Evolutionary conservation across 64 coral and sea anemone species (phyloP).

Genomic region (Montipora cactus): DNA sequence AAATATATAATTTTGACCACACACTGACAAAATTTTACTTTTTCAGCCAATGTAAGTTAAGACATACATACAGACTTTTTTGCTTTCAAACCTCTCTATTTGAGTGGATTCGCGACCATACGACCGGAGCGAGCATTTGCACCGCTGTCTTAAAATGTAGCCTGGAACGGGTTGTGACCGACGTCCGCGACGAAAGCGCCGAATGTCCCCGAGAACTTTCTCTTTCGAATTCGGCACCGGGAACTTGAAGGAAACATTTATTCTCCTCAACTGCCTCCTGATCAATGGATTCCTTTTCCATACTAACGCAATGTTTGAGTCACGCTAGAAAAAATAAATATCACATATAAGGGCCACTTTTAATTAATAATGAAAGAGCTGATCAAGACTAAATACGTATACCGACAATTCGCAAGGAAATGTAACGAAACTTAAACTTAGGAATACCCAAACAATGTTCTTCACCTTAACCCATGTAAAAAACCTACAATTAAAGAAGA

Average conservation of each 20-base stretch:
- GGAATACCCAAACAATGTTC: no score
- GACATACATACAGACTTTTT: no score
- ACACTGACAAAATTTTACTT: no score
- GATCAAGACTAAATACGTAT: no score
- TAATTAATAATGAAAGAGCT: no score
- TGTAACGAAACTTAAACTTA: no score
- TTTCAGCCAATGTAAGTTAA: no score
- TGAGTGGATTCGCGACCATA: conserved; percentile 56
- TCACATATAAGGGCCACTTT: no score
- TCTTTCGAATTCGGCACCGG: not conserved
- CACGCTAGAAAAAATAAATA: not conserved
- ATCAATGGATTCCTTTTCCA: not conserved
- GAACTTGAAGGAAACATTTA: conserved; percentile 1
- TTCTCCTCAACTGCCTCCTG: not conserved
- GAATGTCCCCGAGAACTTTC: conserved; percentile 12
- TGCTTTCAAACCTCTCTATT: conserved; percentile 25
- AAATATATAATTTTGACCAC: no score
- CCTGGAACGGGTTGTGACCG: not conserved
- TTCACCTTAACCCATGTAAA: not conserved
- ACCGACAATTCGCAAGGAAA: no score
- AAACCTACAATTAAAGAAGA: no score
- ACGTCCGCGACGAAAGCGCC: not conserved
- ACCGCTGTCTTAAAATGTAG: conserved; percentile 51
- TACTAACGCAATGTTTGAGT: not conserved
- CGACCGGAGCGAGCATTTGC: conserved; percentile 61